These are phyloP conservation scores for Radopholus similis DNA, from an alignment of 1,140 invertebrate species.

Conservation along the genomic window DNA sequence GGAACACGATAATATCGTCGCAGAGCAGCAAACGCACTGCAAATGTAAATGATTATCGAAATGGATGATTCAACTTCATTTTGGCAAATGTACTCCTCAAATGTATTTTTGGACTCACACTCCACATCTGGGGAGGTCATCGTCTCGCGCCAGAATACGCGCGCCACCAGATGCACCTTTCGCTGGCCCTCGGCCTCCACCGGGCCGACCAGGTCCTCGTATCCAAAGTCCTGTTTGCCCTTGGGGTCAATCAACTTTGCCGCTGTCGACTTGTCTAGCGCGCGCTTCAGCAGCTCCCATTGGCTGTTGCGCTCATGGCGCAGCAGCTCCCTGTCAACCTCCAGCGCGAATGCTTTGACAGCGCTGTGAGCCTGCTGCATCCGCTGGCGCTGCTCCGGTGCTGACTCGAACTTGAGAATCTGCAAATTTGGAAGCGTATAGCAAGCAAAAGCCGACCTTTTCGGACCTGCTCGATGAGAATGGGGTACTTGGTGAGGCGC, in stretches of 20 bases:
- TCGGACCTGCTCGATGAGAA: slow-evolving; percentile 40
- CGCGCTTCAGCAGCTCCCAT: slow-evolving; percentile 28
- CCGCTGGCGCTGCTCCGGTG: background rate
- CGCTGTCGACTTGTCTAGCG: slow-evolving; percentile 27
- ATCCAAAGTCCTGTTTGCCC: slow-evolving; percentile 21
- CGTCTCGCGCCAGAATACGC: slow-evolving; percentile 25
- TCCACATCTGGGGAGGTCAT: slow-evolving; percentile 27
- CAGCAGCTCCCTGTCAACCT: slow-evolving; percentile 37
- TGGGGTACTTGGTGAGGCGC: slow-evolving; percentile 44
- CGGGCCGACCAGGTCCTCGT: slow-evolving; percentile 32
- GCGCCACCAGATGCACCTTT: background rate
- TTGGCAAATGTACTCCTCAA: background rate
- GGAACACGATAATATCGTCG: slow-evolving; percentile 43
- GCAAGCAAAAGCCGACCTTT: background rate
- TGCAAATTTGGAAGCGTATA: slow-evolving; percentile 17
- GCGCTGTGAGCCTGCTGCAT: slow-evolving; percentile 34
- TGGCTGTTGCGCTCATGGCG: slow-evolving; percentile 33
- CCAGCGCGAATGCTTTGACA: slow-evolving; percentile 35
- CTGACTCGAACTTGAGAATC: slow-evolving; percentile 40
- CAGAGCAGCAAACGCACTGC: slow-evolving; percentile 33
- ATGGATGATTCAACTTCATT: background rate
- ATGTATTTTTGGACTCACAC: slow-evolving; percentile 4
- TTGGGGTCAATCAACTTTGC: slow-evolving; percentile 25
- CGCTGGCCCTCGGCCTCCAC: background rate
- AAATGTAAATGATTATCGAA: background rate